Conservation (phyloP, 2,888 invertebrate species). For the Salticus scenicus region DNA sequence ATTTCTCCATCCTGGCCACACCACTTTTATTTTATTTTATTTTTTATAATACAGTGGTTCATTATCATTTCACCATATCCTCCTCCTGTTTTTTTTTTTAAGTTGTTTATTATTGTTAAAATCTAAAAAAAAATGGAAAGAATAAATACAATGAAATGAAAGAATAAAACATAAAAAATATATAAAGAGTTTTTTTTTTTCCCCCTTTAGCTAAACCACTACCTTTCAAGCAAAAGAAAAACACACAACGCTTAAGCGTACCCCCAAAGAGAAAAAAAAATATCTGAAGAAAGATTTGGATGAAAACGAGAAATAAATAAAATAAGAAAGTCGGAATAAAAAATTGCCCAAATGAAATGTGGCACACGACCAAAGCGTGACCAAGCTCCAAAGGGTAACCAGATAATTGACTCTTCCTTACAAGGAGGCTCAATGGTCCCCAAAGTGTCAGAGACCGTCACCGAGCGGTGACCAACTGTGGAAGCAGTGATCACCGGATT, state of each 20-base stretch:
- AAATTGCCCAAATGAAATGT: slow-evolving; percentile 18
- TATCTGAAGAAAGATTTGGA: not conserved
- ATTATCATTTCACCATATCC: no score
- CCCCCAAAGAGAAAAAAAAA: not conserved
- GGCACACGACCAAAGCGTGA: slow-evolving; percentile 40
- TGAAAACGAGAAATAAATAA: not conserved
- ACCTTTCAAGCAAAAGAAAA: not conserved
- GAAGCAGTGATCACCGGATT: slow-evolving; percentile 60
- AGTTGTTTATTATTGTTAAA: no score
- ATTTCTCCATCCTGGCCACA: no score
- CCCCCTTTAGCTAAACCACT: not conserved
- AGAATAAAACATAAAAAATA: no score
- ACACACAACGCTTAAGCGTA: not conserved
- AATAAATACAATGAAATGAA: no score
- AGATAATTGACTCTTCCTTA: slow-evolving; percentile 51
- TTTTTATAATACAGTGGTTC: no score
- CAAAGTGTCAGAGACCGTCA: slow-evolving; percentile 70
- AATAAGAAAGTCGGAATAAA: not conserved
- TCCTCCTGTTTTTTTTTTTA: no score
- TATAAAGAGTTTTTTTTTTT: not conserved
- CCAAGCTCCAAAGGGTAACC: slow-evolving; percentile 33
- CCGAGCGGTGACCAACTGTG: slow-evolving; percentile 62
- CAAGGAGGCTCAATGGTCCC: slow-evolving; percentile 54
- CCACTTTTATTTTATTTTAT: no score
- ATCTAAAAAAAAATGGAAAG: no score